Percentiles rank a stretch among this genome's conserved stretches.
Evolutionary conservation across 2,797 vertebrate species (phyloP).

Genomic region (Galago senegalensis): DNA sequence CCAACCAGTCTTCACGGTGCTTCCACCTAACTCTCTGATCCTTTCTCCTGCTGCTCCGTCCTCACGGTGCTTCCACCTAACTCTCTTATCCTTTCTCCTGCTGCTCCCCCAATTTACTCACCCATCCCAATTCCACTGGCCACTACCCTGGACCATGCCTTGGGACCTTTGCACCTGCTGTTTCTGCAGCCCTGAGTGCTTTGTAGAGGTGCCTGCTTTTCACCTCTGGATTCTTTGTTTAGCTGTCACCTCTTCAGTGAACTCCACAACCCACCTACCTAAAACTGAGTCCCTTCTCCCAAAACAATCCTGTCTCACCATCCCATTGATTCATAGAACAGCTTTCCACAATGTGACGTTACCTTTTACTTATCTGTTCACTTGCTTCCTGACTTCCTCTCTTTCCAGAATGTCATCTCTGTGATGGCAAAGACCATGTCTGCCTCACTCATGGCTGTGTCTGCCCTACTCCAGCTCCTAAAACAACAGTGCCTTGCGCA

Average conservation of each 20-base stretch:
- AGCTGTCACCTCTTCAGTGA: background rate
- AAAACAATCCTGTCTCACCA: background rate
- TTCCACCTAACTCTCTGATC: background rate
- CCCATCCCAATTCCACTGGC: background rate
- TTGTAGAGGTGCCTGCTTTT: background rate
- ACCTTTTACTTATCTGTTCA: background rate
- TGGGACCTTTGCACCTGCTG: background rate
- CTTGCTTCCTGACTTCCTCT: background rate
- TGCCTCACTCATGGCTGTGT: too few relatives aligned
- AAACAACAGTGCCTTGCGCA: background rate
- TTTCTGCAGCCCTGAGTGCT: background rate
- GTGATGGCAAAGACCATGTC: background rate
- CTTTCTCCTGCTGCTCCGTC: background rate
- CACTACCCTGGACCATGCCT: background rate
- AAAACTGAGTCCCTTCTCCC: background rate
- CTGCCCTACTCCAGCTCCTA: background rate
- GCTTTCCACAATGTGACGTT: background rate
- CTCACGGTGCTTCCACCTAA: background rate
- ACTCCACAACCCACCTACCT: background rate
- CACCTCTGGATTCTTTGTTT: background rate
- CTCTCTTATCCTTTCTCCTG: background rate
- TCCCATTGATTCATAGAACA: background rate
- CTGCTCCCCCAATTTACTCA: background rate
- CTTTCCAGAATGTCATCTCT: background rate
- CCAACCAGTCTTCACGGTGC: background rate